Evolutionary conservation across 2,888 invertebrate species (phyloP), one percentile per base, ranked within the genome.

Genomic region (Diabrotica balteata): DNA sequence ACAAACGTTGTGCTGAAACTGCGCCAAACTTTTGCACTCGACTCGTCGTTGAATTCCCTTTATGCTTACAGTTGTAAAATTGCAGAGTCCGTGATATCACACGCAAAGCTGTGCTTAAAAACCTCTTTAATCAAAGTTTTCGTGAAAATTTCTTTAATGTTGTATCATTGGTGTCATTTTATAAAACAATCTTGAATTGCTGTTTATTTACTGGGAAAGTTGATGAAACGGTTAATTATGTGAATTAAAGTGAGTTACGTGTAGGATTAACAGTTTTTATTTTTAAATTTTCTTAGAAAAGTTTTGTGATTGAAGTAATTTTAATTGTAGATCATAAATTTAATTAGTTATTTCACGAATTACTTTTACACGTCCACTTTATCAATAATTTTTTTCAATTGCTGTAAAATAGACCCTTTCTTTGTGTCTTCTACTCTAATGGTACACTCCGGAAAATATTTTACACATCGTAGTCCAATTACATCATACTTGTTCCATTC

Each of bases 141-240:
- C 55, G 55, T 57, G 43, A 45, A 57, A 57, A 57, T 57, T 43
- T 57, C 11, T 57, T 2, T 44, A 47, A 9, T 57, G 17, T 11
- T n/a, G 42, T 57, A 45, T 57, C 45, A 17, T 17, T 8, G 44
- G 7, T 57, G 44, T 57, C 8, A 11, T 54, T 43, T 10, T 11
- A 43, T 17, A 57, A 11, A 57, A 32, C 32, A 32, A 32, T 32
- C 32, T 2, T 32, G 32, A 32, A 4, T 45, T 45, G 42, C 7
- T 45, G 7, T 57, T 3, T 44, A 8, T 57, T 22, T 32, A 32
- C 32, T 32, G 3, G 32, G 6, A 7, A 54, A 54, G 46, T 66
- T 65, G 32, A 63, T 63, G 42, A 60, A 58, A 60, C 52, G 9
- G 7, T 22, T 7, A 44, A 45, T n/a, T 46, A 60, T 59, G 44